Evolutionary conservation across 2,113 vertebrate genomes (phyloP).

Genomic region (Zeus faber): DNA sequence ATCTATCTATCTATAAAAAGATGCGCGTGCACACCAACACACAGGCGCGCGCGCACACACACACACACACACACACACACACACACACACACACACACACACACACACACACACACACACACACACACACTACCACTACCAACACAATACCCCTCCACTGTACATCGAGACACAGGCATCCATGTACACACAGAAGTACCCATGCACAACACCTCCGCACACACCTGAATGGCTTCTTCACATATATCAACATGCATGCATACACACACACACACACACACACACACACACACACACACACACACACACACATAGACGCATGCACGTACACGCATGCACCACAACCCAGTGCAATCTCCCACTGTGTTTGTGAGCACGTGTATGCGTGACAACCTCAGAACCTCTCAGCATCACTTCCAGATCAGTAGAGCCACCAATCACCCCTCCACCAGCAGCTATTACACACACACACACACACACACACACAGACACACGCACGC

Average conservation of each 20-base stretch:
- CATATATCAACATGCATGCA: not conserved
- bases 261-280: not conserved
- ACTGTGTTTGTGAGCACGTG: constrained; percentile 7
- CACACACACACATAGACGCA: not conserved
- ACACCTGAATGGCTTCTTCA: no score
- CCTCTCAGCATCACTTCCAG: constrained; percentile 32
- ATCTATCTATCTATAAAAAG: no score
- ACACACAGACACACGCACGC: not conserved
- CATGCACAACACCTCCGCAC: no score
- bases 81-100: not conserved
- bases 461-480: constrained; percentile 3
- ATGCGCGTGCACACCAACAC: not conserved
- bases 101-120: not conserved
- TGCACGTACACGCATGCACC: not conserved
- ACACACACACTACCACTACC: no score
- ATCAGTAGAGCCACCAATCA: constrained; percentile 29
- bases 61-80: not conserved
- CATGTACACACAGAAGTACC: no score
- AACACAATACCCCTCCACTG: no score
- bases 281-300: not conserved
- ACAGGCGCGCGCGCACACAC: not conserved
- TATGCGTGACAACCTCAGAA: constrained; percentile 12
- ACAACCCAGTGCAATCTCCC: not conserved
- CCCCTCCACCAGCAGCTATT: not conserved
- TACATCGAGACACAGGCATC: no score